A percentile compares a stretch with the other conserved stretches of the same genome.
These are phyloP conservation scores for Atopsyche davidsoni DNA, from an alignment of 1,140 invertebrate species.

Conservation along the genomic window DNA sequence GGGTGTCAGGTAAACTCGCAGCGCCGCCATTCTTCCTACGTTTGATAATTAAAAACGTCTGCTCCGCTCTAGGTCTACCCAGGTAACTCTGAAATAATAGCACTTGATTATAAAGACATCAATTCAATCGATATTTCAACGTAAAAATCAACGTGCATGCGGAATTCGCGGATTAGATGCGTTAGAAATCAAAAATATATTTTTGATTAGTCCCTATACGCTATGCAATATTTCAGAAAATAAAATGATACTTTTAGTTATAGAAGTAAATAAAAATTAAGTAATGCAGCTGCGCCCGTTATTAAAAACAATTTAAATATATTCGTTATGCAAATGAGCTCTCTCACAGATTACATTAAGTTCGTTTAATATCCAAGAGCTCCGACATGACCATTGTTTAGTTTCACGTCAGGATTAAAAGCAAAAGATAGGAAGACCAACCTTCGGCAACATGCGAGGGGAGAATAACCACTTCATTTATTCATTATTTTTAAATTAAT, in stretches of 20 bases:
- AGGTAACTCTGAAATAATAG: too few species aligned
- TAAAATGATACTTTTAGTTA: neutral
- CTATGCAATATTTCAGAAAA: neutral
- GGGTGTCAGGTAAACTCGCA: too few species aligned
- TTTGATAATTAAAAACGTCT: neutral
- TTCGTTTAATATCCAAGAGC: constrained; percentile 18
- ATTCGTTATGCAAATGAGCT: constrained; percentile 24
- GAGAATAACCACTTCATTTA: too few species aligned
- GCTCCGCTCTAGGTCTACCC: neutral
- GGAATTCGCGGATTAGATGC: too few species aligned
- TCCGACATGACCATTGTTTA: constrained; percentile 10
- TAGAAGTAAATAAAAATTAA: neutral
- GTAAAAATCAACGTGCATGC: neutral
- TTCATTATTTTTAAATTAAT: too few species aligned
- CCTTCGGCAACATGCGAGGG: too few species aligned
- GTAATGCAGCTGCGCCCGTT: constrained; percentile 7
- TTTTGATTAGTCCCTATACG: too few species aligned
- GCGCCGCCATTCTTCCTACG: too few species aligned
- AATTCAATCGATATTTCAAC: neutral
- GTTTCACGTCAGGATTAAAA: constrained; percentile 6
- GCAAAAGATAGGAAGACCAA: too few species aligned
- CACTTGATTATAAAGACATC: too few species aligned
- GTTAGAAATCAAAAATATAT: too few species aligned
- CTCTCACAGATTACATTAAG: constrained; percentile 20
- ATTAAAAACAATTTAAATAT: constrained; percentile 27